phyloP scores from a whole-genome alignment of 2,113 vertebrate genomes.

The Archocentrus centrarchus region DNA sequence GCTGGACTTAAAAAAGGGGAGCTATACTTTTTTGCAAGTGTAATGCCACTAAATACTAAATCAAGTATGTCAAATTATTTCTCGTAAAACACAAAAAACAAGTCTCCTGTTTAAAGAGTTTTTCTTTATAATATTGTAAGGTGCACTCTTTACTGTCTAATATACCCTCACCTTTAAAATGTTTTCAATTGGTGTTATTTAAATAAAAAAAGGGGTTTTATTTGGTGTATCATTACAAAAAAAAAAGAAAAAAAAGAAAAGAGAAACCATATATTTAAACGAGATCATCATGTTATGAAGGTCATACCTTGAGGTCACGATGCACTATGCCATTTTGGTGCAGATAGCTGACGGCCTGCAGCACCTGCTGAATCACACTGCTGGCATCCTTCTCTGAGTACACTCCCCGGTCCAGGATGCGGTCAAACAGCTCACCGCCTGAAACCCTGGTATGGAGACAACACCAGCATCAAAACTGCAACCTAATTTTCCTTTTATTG shows the following conservation, averaged over 20 bases:
- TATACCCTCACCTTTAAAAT: neutral
- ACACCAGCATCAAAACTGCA: neutral
- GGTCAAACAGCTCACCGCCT: slow-evolving; percentile 96
- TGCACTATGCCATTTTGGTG: slow-evolving; percentile 94
- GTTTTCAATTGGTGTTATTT: too few species aligned
- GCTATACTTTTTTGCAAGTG: neutral
- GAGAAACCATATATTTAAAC: neutral
- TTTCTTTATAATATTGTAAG: neutral
- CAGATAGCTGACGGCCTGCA: slow-evolving; percentile 92
- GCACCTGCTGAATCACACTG: slow-evolving; percentile 92
- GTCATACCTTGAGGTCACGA: slow-evolving; percentile 90
- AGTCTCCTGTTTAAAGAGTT: neutral
- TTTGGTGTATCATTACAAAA: too few species aligned
- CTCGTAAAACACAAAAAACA: too few species aligned
- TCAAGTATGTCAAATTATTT: neutral
- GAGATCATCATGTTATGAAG: neutral
- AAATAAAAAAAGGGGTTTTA: too few species aligned
- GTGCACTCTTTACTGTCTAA: fast-evolving
- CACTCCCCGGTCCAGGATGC: slow-evolving; percentile 93
- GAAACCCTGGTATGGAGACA: slow-evolving; percentile 83
- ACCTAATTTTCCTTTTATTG: fast-evolving
- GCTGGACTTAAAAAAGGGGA: neutral
- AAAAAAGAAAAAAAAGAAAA: too few species aligned
- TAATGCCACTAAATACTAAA: fast-evolving
- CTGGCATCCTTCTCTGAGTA: slow-evolving; percentile 97